Base-by-base conservation (phyloP, 1,140 invertebrate species). In the Batillaria attramentaria region DNA sequence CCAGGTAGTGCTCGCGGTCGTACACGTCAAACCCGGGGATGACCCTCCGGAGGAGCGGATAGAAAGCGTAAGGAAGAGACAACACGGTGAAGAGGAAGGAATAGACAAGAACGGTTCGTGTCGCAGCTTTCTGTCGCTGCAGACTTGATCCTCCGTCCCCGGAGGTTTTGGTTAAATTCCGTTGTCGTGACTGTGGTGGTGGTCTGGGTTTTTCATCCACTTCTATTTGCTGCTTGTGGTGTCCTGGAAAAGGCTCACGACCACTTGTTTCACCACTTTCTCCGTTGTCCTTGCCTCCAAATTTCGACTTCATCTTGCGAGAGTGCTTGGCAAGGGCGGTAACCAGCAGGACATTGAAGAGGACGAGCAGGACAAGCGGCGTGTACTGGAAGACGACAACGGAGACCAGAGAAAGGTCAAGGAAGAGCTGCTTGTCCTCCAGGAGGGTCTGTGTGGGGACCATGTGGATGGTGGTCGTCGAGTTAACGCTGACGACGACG, bases 1-100 rank as follows among this genome's bases (percentile, higher is more conserved):
- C 28, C 28, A 68, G 4, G 31, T 35, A 68, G 8, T 68, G 31
- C 28, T 68, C n/a, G 20, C 31, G 28, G 28, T 20, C n/a, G 31
- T 33, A 68, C 5, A 20, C 18, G 5, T 10, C 28, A 68, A 33
- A 68, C 6, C 35, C 65, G 20, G 65, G 65, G 28, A 68, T 68
- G 3, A 68, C 31, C 37, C 37, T 68, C 20, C 31, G 28, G n/a
- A 68, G 65, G 35, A 68, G 65, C 5, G 65, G 65, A 20, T 35
- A 68, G 8, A 65, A 2, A 35, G 65, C 35, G 6, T 33, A 33
- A 33, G 65, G 65, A 37, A 68, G 65, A 37, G 65, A n/a, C 20
- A 68, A 33, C 28, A 68, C 20, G 31, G 65, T 68, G 65, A 68
- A 68, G 65, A 37, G 28, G 65, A 68, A 68, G 5, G 65, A 68